Percentiles rank a stretch among this genome's conserved stretches.
Evolutionary conservation across 1,140 invertebrate species (phyloP).

Genomic region (Drosophila melanogaster): Release_6_plus_ISO1_MT NT_033779.5:8341501-8342000

Average conservation of each 20-base stretch:
- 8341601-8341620: constrained; percentile 32
- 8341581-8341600: constrained; percentile 16
- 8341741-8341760: neutral
- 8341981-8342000: constrained; percentile 54
- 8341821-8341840: constrained; percentile 53
- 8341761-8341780: constrained; percentile 11
- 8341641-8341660: constrained; percentile 66
- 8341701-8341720: neutral
- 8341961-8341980: constrained; percentile 31
- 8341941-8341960: constrained; percentile 27
- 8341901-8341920: constrained; percentile 16
- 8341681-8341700: constrained; percentile 36
- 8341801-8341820: constrained; percentile 35
- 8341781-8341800: constrained; percentile 42
- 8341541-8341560: constrained; percentile 18
- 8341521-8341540: constrained; percentile 28
- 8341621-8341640: constrained; percentile 73
- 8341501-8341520: constrained; percentile 1
- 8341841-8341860: constrained; percentile 78
- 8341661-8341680: constrained; percentile 50
- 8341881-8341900: constrained; percentile 37
- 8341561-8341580: constrained; percentile 52
- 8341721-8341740: neutral
- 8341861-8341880: constrained; percentile 41
- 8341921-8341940: constrained; percentile 14